A percentile compares a stretch with the other conserved stretches of the same genome.
These are phyloP conservation scores for Anthoptus insignis DNA, from an alignment of 2,888 invertebrate species.

Conservation along the genomic window DNA sequence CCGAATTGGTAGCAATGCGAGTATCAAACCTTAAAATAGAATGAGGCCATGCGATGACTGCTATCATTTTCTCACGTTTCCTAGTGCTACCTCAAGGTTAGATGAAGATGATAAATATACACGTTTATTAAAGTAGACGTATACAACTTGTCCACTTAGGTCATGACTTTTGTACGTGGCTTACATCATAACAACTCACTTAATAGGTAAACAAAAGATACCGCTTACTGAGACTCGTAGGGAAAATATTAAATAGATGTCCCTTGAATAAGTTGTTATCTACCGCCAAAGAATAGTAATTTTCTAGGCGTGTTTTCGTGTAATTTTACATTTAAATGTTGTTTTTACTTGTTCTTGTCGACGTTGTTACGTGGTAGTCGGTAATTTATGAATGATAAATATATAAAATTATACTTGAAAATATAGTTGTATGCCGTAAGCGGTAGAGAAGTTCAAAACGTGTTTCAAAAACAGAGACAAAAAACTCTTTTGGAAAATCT, in stretches of 20 bases:
- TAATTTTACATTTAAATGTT: slow-evolving; percentile 45
- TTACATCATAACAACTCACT: slow-evolving; percentile 55
- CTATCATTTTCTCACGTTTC: slow-evolving; percentile 71
- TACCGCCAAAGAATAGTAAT: slow-evolving; percentile 27
- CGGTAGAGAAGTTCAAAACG: too few relatives aligned
- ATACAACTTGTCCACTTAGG: slow-evolving; percentile 69
- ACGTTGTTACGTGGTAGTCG: background rate
- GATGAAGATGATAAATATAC: slow-evolving; percentile 64
- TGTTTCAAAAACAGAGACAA: too few relatives aligned
- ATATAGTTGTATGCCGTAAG: too few relatives aligned
- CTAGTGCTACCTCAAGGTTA: slow-evolving; percentile 70
- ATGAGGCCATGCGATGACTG: slow-evolving; percentile 45
- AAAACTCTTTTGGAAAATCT: too few relatives aligned
- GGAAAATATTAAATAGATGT: slow-evolving; percentile 29
- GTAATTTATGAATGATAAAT: background rate
- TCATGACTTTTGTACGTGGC: slow-evolving; percentile 63
- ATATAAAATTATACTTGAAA: too few relatives aligned
- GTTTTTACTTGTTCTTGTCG: background rate
- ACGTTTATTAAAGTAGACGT: slow-evolving; percentile 60
- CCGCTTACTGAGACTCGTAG: slow-evolving; percentile 31
- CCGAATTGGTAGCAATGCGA: background rate
- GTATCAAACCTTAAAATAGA: slow-evolving; percentile 27
- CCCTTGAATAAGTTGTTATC: slow-evolving; percentile 23
- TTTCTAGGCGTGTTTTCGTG: slow-evolving; percentile 43
- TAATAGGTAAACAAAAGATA: slow-evolving; percentile 38